Base-by-base conservation (phyloP, 2,888 invertebrate genomes). In the Xanthia togata region DNA sequence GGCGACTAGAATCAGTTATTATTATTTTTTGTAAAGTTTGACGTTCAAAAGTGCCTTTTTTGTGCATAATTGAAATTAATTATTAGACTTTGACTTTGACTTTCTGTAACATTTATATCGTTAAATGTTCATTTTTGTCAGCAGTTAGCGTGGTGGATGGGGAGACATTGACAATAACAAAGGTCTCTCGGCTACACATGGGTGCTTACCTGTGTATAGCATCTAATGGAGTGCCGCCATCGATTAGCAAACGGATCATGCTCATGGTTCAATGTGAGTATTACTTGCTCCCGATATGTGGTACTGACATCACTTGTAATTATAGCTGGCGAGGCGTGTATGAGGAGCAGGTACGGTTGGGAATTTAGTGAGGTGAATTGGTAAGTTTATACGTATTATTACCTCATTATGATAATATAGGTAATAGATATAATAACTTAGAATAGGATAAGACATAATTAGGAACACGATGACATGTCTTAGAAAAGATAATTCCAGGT, bases 191-290 rank as follows among this genome's bases (percentile, higher is more conserved):
- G 67, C 97, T 99, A 82, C 99, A 99, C 94, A 99, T 99, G 99
- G 99, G 98, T 41, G 98, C 98, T 53, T 99, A 99, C 95, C 97
- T 99, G 82, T 99, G 99, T 95, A 99, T 99, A 86, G 99, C 99
- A 23, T 98, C 98, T 77, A 99, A 99, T 93, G 98, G 98, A 76
- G 98, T 99, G 50, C 98, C 98, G 47, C 99, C 99, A 17, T 98
- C 98, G 69, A 98, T 98, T 91, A 98, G 98, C 95, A 98, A 98
- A 94, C 97, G 98, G 89, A 98, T 98, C 85, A 97, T 98, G 95
- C 97, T 98, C 74, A 97, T 98, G 95, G 98, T 98, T 75, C 98
- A 98, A 95, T 98, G 98, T 98, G 95, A 98, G 98, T 98, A 93
- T 89, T 82, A 59, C 63, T 76, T 63, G 55, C 53, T 76, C 73